Conservation (phyloP, 2,888 invertebrate species). For the Catocala fraxini region DNA sequence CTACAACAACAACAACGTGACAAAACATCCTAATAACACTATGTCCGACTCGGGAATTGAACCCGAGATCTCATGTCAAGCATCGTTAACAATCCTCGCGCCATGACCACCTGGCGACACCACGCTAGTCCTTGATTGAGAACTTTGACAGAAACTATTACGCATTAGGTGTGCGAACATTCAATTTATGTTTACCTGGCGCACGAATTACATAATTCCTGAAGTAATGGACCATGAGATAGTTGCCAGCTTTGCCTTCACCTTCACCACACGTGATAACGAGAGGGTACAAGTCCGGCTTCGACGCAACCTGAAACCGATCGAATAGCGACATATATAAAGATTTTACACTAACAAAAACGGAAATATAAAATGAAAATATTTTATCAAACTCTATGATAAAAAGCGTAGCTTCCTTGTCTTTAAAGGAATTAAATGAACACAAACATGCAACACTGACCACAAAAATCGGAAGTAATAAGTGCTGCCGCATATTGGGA, state of each 20-base stretch:
- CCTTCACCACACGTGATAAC: slow-evolving; percentile 93
- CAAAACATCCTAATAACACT: too few species aligned
- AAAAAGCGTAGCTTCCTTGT: slow-evolving; percentile 34
- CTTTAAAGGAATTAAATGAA: slow-evolving; percentile 10
- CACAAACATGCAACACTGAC: slow-evolving; percentile 20
- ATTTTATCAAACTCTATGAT: slow-evolving; percentile 13
- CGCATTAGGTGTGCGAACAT: too few species aligned
- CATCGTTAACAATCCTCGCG: too few species aligned
- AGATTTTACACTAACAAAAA: too few species aligned
- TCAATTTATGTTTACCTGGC: slow-evolving; percentile 87
- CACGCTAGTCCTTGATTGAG: too few species aligned
- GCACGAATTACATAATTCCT: slow-evolving; percentile 93
- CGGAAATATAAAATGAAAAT: too few species aligned
- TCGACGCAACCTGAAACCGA: slow-evolving; percentile 91
- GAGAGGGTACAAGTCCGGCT: slow-evolving; percentile 94
- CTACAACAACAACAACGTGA: too few species aligned
- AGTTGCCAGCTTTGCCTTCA: slow-evolving; percentile 91
- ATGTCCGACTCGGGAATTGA: too few species aligned
- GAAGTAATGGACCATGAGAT: slow-evolving; percentile 93
- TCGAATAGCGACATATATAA: neutral
- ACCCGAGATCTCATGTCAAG: too few species aligned
- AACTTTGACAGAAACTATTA: too few species aligned
- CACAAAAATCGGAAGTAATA: slow-evolving; percentile 5
- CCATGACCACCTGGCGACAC: too few species aligned
- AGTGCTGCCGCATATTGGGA: too few species aligned